phyloP scores from a whole-genome alignment of 1,140 invertebrate genomes.

The Drosophila repleta region DNA sequence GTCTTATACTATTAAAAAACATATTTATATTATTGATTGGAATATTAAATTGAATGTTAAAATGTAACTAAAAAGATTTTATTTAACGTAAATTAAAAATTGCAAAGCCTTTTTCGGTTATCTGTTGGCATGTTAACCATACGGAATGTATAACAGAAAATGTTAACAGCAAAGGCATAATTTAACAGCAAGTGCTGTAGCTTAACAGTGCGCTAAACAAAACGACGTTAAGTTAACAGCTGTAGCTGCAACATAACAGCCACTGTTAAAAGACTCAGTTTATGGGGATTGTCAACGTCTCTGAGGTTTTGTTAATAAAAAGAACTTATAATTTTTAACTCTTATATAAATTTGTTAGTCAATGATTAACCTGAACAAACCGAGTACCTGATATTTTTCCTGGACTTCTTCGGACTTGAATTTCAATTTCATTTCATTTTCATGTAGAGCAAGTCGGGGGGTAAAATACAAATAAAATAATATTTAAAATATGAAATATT shows the following conservation, averaged over 20 bases:
- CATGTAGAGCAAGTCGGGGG: background rate
- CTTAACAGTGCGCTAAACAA: background rate
- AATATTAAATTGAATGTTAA: background rate
- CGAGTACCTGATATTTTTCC: constrained; percentile 42
- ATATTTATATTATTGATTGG: background rate
- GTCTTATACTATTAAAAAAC: constrained; percentile 41
- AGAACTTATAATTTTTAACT: too few relatives aligned
- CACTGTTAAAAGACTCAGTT: background rate
- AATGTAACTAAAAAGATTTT: background rate
- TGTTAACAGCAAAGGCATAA: too few relatives aligned
- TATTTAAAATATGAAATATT: constrained; percentile 4
- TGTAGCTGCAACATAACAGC: background rate
- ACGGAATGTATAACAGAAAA: too few relatives aligned
- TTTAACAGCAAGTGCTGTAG: background rate
- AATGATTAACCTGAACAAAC: constrained; percentile 6
- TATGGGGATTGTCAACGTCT: background rate
- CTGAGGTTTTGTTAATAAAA: too few relatives aligned
- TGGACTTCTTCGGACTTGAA: constrained; percentile 25
- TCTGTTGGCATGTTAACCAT: too few relatives aligned
- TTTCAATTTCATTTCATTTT: constrained; percentile 10
- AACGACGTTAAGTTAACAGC: background rate
- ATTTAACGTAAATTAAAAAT: too few relatives aligned
- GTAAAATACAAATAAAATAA: constrained; percentile 24
- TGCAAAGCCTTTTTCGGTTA: background rate
- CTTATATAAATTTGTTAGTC: background rate